Evolutionary conservation across 92 coral and sea anemone species (phyloP).

Genomic region (Heteractis magnifica): DNA sequence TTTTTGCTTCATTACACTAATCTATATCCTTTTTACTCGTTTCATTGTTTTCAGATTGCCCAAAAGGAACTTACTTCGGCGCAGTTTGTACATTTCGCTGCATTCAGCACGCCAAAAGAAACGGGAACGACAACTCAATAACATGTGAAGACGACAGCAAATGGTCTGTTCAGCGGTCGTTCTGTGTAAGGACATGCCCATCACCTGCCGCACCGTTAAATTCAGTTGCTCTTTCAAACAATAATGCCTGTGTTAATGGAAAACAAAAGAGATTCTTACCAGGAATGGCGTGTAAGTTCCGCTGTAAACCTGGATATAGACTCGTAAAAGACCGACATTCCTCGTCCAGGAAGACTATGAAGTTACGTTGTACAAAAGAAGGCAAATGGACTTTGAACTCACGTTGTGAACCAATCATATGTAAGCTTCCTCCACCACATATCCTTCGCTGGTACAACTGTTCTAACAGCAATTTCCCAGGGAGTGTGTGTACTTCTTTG

Average conservation of each 20-base stretch:
- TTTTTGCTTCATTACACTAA: too few relatives aligned
- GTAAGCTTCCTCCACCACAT: conserved; percentile 43
- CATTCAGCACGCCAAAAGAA: conserved; percentile 55
- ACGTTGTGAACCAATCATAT: conserved; percentile 67
- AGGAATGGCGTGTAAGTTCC: conserved; percentile 79
- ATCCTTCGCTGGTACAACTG: conserved; percentile 85
- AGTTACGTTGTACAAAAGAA: conserved; percentile 74
- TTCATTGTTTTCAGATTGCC: conserved; percentile 59
- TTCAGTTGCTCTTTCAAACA: conserved; percentile 46
- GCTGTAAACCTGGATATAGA: conserved; percentile 68
- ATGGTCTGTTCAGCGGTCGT: conserved; percentile 82
- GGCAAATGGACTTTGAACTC: conserved; percentile 70
- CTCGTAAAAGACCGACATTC: conserved; percentile 36
- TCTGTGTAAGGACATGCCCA: conserved; percentile 81
- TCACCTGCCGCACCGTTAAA: conserved; percentile 58
- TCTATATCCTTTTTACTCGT: not conserved
- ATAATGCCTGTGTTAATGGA: conserved; percentile 39
- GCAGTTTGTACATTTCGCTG: conserved; percentile 73
- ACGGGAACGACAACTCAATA: conserved; percentile 55
- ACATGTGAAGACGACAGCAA: conserved; percentile 93
- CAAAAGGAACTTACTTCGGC: conserved; percentile 75
- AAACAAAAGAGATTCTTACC: conserved; percentile 57
- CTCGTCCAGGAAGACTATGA: conserved; percentile 35
- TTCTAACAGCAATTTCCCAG: conserved; percentile 54
- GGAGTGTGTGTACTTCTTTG: conserved; percentile 64